Evolutionary conservation across 1,140 invertebrate species (phyloP), one percentile per base, ranked within the genome.

Genomic region (Lepidotrigona ventralis): DNA sequence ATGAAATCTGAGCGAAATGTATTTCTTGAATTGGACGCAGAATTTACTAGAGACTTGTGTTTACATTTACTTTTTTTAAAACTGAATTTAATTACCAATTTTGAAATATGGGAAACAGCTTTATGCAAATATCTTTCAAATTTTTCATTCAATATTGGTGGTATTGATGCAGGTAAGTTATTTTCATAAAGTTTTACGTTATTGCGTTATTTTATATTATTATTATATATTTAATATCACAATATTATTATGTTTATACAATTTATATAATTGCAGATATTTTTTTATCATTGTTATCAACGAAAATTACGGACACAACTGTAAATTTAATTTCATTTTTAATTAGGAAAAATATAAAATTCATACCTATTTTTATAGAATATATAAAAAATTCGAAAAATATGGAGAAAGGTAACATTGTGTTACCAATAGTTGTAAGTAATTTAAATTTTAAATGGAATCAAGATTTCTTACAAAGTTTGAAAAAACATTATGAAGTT

Each of bases 61-160:
- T 60, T 64, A 0, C 56, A 86, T 73, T 86, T 93, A 12, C 81
- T 83, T 51, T 39, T 79, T 23, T 81, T 94, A 1, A 92, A 92
- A 81, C 63, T 3, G 17, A 81, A 72, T 77, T 75, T 74, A 29
- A 81, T 69, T 93, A 39, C 89, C 93, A 12, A 95, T 94, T 84
- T 89, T 95, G 66, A 94, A 12, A 90, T 91, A 33, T 92, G 96
- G 90, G 96, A 96, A 89, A 90, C 89, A 21, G 88, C 93, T 63
- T 90, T 96, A 15, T 88, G 94, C 58, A 88, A 93, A 76, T 96
- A 96, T 91, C 93, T 97, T 51, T 86, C 93, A 63, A 93, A 92
- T 58, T 96, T 95, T 92, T 95, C 96, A 78, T 94, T 95, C 84
- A 94, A 94, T 81, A 93, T 95, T 26, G 84, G 86, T 5, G 85